Evolutionary conservation across 2,888 invertebrate genomes (phyloP), one percentile per base, ranked within the genome.

Genomic region (Trichacis sp.): DNA sequence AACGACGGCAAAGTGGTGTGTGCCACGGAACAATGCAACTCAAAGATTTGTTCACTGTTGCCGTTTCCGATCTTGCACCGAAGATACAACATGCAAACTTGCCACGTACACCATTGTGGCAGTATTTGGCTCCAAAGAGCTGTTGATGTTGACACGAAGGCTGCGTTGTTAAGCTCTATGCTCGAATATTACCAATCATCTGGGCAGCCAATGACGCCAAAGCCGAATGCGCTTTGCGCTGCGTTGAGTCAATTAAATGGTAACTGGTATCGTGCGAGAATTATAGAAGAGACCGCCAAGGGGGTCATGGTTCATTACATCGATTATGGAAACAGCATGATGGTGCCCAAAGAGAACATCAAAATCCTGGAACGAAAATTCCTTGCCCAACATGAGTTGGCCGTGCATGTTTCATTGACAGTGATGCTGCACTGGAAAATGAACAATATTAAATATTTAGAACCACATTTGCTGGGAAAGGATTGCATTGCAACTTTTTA

Each of bases 311-410:
- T 91, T 0, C 87, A 87, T 1, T 92, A 88, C 76, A 78, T 90
- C 0, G 93, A 93, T 79, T 93, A 92, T 66, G 93, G 93, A 36
- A 91, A 92, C 77, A 81, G 84, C 0, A 92, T 92, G 81, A 82
- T 84, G 3, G 76, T 93, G 0, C 58, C 85, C 0, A 81, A 73
- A 56, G 85, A 79, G 1, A 80, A 84, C 1, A 53, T 90, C 0
- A 89, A 84, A 64, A 71, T 60, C 1, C 72, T 86, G 9, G 83
- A 84, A 9, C 38, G 68, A 1, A 60, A 71, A 11, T 85, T 85
- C 60, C 73, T 74, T 48, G 30, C 57, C 1, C 80, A 79, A 1
- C 72, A 83, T 38, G 78, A 79, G 24, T 64, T 84, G 17, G 78
- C 83, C 1, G 59, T 84, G 2, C 74, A 80, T 15, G 79, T 77